phyloP scores from a whole-genome alignment of 2,888 invertebrate species.

The Nomada flava region DNA sequence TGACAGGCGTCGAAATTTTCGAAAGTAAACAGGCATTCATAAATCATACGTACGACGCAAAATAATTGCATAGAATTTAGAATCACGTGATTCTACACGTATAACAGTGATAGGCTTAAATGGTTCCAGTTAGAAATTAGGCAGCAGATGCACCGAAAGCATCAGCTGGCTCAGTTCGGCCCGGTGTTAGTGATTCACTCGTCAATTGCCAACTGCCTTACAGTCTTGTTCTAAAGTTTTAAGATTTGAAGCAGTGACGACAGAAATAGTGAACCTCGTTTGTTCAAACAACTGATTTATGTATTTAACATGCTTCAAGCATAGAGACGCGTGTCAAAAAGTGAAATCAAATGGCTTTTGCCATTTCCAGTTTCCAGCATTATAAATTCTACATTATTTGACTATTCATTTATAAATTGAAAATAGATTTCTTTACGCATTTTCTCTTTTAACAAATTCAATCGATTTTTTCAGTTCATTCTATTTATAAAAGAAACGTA shows the following conservation, averaged over 20 bases:
- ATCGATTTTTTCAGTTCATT: too few species aligned
- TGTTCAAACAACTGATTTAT: too few species aligned
- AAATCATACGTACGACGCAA: slow-evolving; percentile 2
- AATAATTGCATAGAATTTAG: not conserved
- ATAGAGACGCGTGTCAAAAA: too few species aligned
- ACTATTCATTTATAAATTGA: too few species aligned
- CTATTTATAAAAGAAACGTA: too few species aligned
- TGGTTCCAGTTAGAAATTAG: slow-evolving; percentile 57
- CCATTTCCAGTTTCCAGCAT: too few species aligned
- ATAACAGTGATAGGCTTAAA: slow-evolving; percentile 18
- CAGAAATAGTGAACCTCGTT: not conserved
- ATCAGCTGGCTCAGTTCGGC: slow-evolving; percentile 77
- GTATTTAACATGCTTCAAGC: too few species aligned
- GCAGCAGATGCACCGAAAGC: slow-evolving; percentile 80
- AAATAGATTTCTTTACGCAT: too few species aligned
- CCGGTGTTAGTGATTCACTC: slow-evolving; percentile 76
- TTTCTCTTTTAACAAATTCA: too few species aligned
- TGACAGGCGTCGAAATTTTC: not conserved
- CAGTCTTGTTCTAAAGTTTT: slow-evolving; percentile 10
- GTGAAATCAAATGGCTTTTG: too few species aligned
- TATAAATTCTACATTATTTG: too few species aligned
- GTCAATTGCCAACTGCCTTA: slow-evolving; percentile 45
- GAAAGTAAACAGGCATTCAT: not conserved
- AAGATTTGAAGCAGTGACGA: not conserved
- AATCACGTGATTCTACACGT: not conserved